Evolutionary conservation across 2,888 invertebrate species (phyloP).

Genomic region (Drosophila subquinaria): DNA sequence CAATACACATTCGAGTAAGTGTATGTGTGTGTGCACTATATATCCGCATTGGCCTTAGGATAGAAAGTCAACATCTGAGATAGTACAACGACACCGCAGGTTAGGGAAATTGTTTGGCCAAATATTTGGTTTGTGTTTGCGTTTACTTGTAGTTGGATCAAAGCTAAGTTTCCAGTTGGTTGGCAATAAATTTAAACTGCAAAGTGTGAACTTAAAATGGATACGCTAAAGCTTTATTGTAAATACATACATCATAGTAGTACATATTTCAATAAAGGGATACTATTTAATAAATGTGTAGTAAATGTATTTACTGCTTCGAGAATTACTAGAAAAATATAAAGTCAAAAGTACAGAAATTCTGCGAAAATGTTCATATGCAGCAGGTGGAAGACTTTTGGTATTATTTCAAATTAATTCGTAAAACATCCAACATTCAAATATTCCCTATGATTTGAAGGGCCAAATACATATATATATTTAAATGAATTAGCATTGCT

Average conservation of each 20-base stretch:
- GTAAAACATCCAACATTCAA: no score
- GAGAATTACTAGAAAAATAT: no score
- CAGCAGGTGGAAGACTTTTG: neutral
- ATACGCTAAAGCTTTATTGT: neutral
- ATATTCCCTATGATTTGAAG: no score
- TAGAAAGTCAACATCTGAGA: constrained; percentile 41
- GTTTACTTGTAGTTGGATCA: constrained; percentile 1
- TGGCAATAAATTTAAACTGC: neutral
- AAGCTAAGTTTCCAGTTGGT: constrained; percentile 1
- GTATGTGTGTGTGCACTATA: constrained; percentile 9
- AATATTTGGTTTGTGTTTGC: constrained; percentile 43
- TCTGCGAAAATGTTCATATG: neutral
- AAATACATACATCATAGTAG: neutral
- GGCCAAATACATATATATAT: no score
- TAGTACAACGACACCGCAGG: constrained; percentile 53
- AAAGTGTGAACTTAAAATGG: neutral
- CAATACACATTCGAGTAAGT: constrained; percentile 5
- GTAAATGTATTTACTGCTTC: no score
- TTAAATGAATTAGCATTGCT: no score
- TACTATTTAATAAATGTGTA: no score
- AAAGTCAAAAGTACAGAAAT: no score
- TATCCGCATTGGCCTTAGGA: constrained; percentile 43
- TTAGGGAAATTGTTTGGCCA: constrained; percentile 64
- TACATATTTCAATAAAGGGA: no score
- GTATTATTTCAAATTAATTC: no score